A percentile compares a stretch with the other conserved stretches of the same genome.
Conservation (phyloP, 2,797 vertebrate genomes). For the Steatocranus sp. region DNA sequence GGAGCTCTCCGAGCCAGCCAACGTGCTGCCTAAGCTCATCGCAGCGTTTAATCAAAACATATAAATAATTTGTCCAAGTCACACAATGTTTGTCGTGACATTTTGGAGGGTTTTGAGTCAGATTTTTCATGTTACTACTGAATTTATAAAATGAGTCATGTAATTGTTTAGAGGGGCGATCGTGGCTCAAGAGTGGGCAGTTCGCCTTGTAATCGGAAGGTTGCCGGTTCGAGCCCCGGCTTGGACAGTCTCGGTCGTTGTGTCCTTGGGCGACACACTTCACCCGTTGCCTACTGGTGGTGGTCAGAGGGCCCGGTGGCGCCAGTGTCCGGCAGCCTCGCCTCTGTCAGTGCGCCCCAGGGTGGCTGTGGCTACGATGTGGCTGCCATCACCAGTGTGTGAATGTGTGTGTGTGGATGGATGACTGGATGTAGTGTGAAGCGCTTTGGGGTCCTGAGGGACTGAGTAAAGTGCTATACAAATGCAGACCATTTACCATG, state of each 20-base stretch:
- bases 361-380: accelerated
- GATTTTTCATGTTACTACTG: not conserved
- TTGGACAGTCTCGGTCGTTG: accelerated
- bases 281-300: not conserved
- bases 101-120: not conserved
- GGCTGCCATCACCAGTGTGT: not conserved
- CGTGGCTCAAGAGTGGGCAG: accelerated
- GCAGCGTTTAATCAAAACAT: too few relatives aligned
- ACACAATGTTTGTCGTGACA: not conserved
- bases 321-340: not conserved
- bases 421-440: accelerated
- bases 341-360: not conserved
- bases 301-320: not conserved
- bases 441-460: accelerated
- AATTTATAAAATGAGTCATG: not conserved
- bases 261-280: accelerated
- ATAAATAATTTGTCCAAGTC: not conserved
- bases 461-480: accelerated
- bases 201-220: accelerated
- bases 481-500: not conserved
- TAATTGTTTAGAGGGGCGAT: not conserved
- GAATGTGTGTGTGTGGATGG: accelerated
- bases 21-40: not conserved
- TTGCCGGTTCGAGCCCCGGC: not conserved
- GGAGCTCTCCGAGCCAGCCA: not conserved